These are phyloP conservation scores for Nasonia oneida DNA, from an alignment of 2,888 invertebrate genomes.

Conservation along the genomic window DNA sequence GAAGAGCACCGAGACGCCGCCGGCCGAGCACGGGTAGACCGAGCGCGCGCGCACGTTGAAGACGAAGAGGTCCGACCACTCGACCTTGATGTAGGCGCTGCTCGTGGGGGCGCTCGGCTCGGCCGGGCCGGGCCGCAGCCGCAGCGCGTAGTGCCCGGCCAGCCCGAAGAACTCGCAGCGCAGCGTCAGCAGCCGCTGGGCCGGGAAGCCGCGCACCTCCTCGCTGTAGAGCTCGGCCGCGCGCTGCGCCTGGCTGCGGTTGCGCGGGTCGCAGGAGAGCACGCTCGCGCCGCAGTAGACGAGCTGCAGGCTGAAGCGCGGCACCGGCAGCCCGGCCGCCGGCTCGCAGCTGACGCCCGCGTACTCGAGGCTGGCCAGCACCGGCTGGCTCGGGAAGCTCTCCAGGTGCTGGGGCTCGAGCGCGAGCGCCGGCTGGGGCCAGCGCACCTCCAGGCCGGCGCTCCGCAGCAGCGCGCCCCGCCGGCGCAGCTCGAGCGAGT, in stretches of 20 bases:
- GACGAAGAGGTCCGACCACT: conserved; percentile 92
- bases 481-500: conserved; percentile 80
- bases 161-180: conserved; percentile 91
- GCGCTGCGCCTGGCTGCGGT: conserved; percentile 80
- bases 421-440: conserved; percentile 88
- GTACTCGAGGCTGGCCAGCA: conserved; percentile 88
- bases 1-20: conserved; percentile 88
- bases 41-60: conserved; percentile 92
- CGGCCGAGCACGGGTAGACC: conserved; percentile 88
- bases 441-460: conserved; percentile 87
- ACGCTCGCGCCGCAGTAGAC: conserved; percentile 90
- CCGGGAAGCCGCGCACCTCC: conserved; percentile 87
- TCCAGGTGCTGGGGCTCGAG: conserved; percentile 88
- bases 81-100: conserved; percentile 87
- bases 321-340: conserved; percentile 79
- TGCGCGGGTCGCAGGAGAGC: conserved; percentile 84
- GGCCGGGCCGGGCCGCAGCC: conserved; percentile 85
- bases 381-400: conserved; percentile 89
- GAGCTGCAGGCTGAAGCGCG: conserved; percentile 84
- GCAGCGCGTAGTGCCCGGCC: conserved; percentile 90
- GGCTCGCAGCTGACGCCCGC: conserved; percentile 85
- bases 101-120: conserved; percentile 84
- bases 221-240: conserved; percentile 85
- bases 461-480: conserved; percentile 5
- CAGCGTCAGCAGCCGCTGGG: conserved; percentile 84